phyloP scores from a whole-genome alignment of 2,797 vertebrate species.

The Sebastes hopkinsi region DNA sequence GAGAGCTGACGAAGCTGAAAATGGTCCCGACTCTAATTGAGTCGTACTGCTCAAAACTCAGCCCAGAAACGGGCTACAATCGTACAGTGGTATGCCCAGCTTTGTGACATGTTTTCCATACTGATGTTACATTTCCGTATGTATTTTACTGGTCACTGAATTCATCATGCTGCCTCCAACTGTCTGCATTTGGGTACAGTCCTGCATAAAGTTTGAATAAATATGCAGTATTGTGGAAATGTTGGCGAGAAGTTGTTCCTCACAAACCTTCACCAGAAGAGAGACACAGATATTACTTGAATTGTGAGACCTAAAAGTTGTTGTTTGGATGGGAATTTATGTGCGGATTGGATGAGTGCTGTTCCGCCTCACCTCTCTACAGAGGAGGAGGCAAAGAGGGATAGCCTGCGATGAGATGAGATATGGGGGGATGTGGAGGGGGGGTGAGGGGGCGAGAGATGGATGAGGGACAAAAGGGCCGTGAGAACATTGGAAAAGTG shows the following conservation, averaged over 20 bases:
- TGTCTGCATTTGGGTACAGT: too few relatives aligned
- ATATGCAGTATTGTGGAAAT: not conserved
- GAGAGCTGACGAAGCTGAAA: too few relatives aligned
- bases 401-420: not conserved
- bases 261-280: not conserved
- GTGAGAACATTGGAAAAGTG: not conserved
- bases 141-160: too few relatives aligned
- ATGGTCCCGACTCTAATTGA: too few relatives aligned
- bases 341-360: not conserved
- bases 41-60: too few relatives aligned
- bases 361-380: not conserved
- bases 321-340: not conserved
- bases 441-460: not conserved
- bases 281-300: not conserved
- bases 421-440: not conserved
- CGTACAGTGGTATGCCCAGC: too few relatives aligned
- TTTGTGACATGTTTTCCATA: too few relatives aligned
- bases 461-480: not conserved
- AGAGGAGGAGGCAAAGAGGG: constrained; percentile 5
- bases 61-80: too few relatives aligned
- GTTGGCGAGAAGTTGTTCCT: not conserved
- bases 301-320: not conserved
- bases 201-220: not conserved
- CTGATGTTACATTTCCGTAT: too few relatives aligned
- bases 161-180: too few relatives aligned